A percentile compares a stretch with the other conserved stretches of the same genome.
Conservation (phyloP, 2,797 vertebrate species). For the Arvicola amphibius region DNA sequence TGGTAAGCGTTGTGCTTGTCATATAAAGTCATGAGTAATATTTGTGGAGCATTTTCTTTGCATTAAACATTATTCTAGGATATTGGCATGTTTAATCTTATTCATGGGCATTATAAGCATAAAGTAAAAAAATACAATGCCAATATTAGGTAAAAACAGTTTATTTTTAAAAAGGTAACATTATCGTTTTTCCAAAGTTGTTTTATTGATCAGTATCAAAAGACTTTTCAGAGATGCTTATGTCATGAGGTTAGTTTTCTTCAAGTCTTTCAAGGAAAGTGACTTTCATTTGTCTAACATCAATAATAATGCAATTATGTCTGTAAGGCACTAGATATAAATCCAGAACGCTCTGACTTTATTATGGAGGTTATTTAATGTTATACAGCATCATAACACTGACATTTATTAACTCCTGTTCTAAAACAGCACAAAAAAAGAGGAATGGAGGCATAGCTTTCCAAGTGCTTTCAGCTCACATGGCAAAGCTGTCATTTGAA, state of each 20-base stretch:
- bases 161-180: not conserved
- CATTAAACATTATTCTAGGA: not conserved
- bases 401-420: not conserved
- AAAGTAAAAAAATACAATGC: not conserved
- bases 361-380: not conserved
- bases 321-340: not conserved
- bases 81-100: not conserved
- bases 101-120: not conserved
- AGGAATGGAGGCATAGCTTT: not conserved
- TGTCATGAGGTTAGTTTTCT: not conserved
- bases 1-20: not conserved
- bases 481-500: not conserved
- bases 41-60: not conserved
- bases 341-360: not conserved
- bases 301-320: not conserved
- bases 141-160: not conserved
- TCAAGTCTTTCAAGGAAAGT: not conserved
- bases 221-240: not conserved
- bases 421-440: not conserved
- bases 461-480: not conserved
- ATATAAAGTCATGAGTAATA: not conserved
- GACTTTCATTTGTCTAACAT: not conserved
- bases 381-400: not conserved
- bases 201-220: not conserved
- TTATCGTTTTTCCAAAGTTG: not conserved